Evolutionary conservation across 2,797 vertebrate genomes (phyloP).

Genomic region (Menidia menidia): DNA sequence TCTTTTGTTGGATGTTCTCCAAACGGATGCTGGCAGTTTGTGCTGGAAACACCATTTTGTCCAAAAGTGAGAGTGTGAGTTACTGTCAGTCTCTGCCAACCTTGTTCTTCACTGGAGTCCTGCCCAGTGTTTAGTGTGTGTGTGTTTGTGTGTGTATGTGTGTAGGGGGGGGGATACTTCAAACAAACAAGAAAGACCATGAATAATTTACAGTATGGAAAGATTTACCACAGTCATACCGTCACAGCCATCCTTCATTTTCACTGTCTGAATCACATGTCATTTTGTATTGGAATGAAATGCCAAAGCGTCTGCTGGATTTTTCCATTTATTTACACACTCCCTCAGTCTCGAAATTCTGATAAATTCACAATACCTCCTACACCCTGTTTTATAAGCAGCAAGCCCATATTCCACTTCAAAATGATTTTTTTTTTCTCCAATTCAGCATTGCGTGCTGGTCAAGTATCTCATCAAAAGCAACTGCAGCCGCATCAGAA

Average conservation of each 20-base stretch:
- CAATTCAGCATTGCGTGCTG: constrained; percentile 14
- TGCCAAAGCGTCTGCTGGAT: constrained; percentile 40
- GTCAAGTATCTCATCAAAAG: constrained; percentile 28
- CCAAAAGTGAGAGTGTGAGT: constrained; percentile 37
- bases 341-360: constrained; percentile 44
- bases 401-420: constrained; percentile 30
- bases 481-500: constrained; percentile 19
- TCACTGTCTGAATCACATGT: constrained; percentile 44
- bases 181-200: constrained; percentile 44
- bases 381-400: constrained; percentile 34
- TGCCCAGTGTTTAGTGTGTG: constrained; percentile 14
- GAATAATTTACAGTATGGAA: constrained; percentile 47
- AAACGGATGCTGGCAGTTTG: constrained; percentile 46
- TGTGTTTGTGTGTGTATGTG: too few relatives aligned
- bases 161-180: constrained; percentile 30
- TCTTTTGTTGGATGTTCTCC: constrained; percentile 51
- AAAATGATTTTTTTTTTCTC: constrained; percentile 1
- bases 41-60: constrained; percentile 38
- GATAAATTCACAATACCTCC: constrained; percentile 45
- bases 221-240: constrained; percentile 48
- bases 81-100: constrained; percentile 41
- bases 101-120: constrained; percentile 42
- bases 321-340: constrained; percentile 42
- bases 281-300: constrained; percentile 52
- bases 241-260: constrained; percentile 50